These are phyloP conservation scores for Nomada ferruginata DNA, from an alignment of 2,888 invertebrate genomes.

Conservation along the genomic window DNA sequence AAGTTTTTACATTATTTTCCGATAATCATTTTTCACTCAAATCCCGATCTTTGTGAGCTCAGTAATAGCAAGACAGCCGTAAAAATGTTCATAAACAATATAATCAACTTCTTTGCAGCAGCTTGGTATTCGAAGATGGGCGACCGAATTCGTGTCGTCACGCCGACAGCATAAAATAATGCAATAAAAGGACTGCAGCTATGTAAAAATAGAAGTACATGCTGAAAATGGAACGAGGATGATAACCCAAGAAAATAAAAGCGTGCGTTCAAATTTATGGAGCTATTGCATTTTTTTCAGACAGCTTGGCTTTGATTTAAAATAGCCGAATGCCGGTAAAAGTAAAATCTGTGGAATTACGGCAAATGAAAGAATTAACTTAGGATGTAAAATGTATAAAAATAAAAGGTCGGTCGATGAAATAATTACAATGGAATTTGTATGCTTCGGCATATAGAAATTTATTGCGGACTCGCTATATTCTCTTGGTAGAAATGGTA, in stretches of 20 bases:
- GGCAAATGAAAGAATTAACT: background rate
- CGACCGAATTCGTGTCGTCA: constrained; percentile 18
- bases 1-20: background rate
- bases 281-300: background rate
- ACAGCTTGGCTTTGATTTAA: background rate
- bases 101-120: background rate
- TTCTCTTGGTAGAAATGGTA: background rate
- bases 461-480: constrained; percentile 2
- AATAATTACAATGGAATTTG: background rate
- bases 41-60: background rate
- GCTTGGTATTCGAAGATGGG: background rate
- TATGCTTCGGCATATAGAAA: background rate
- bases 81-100: background rate
- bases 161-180: constrained; percentile 28
- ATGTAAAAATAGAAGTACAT: constrained; percentile 14
- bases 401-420: background rate
- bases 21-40: background rate
- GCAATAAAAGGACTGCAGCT: constrained; percentile 9
- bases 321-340: background rate
- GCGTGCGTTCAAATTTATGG: background rate
- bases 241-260: background rate
- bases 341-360: background rate
- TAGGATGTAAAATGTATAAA: background rate
- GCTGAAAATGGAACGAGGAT: constrained; percentile 4
- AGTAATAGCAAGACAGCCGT: background rate